phyloP scores from a whole-genome alignment of 2,888 invertebrate genomes.

The Tetrapedia diversipes region DNA sequence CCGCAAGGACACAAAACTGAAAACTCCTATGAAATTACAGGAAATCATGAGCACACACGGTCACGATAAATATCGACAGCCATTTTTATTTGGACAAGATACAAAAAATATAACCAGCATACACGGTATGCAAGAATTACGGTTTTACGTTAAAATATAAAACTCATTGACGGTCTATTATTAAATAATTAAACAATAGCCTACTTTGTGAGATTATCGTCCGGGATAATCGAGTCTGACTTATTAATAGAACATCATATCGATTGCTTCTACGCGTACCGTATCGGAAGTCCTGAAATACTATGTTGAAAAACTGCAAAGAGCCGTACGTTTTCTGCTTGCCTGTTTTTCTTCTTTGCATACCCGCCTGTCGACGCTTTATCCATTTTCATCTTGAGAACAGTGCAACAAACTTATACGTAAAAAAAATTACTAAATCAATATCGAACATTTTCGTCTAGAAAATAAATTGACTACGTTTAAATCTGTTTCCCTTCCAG shows the following conservation, averaged over 20 bases:
- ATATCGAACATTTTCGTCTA: neutral
- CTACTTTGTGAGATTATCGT: slow-evolving; percentile 60
- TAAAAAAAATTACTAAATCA: neutral
- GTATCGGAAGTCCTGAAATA: slow-evolving; percentile 44
- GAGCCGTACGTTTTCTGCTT: slow-evolving; percentile 1
- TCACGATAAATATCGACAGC: slow-evolving; percentile 49
- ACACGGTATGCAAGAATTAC: slow-evolving; percentile 77
- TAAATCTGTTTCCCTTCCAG: too few species aligned
- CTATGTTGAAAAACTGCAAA: slow-evolving; percentile 34
- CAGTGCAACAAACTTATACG: neutral
- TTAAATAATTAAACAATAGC: slow-evolving; percentile 66
- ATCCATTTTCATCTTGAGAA: neutral
- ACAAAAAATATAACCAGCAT: slow-evolving; percentile 74
- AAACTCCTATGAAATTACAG: slow-evolving; percentile 20
- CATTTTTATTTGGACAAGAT: slow-evolving; percentile 65
- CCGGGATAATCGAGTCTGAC: slow-evolving; percentile 53
- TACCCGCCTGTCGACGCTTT: slow-evolving; percentile 1
- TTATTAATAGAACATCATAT: slow-evolving; percentile 66
- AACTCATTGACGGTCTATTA: slow-evolving; percentile 58
- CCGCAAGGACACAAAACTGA: neutral
- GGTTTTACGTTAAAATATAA: slow-evolving; percentile 58
- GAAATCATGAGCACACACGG: neutral
- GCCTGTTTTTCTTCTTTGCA: neutral
- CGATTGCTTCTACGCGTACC: slow-evolving; percentile 48
- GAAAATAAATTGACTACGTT: neutral